Evolutionary conservation across 2,888 invertebrate species (phyloP).

Genomic region (Oligia strigilis): DNA sequence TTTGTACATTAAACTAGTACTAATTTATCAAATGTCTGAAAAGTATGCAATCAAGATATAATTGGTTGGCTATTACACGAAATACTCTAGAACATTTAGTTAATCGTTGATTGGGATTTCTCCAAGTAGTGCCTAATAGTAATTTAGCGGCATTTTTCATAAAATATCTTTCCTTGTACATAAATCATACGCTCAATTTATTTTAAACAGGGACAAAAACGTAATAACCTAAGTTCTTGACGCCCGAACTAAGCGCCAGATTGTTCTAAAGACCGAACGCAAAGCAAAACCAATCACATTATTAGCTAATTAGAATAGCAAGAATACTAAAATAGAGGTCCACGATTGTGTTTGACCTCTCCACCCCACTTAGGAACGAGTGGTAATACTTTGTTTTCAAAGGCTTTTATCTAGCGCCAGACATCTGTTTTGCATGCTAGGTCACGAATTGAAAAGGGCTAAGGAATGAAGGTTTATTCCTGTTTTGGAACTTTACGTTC

Average conservation of each 20-base stretch:
- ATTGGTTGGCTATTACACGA: slow-evolving; percentile 45
- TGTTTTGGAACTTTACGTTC: slow-evolving; percentile 71
- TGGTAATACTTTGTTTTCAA: slow-evolving; percentile 69
- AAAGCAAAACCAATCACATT: slow-evolving; percentile 50
- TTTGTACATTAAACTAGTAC: slow-evolving; percentile 50
- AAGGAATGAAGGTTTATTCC: slow-evolving; percentile 71
- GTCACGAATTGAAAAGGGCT: slow-evolving; percentile 79
- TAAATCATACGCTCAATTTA: slow-evolving; percentile 28
- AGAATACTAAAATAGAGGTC: slow-evolving; percentile 54
- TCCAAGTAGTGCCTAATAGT: slow-evolving; percentile 32
- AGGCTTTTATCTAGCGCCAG: slow-evolving; percentile 67
- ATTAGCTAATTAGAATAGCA: slow-evolving; percentile 60
- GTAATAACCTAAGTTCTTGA: slow-evolving; percentile 22
- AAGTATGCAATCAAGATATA: slow-evolving; percentile 52
- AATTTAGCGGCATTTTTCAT: slow-evolving; percentile 9
- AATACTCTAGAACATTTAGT: slow-evolving; percentile 19
- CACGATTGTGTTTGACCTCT: slow-evolving; percentile 63
- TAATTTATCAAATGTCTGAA: slow-evolving; percentile 57
- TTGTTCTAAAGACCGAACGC: slow-evolving; percentile 33
- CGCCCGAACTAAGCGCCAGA: slow-evolving; percentile 12
- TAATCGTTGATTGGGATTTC: slow-evolving; percentile 37
- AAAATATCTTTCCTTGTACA: slow-evolving; percentile 17
- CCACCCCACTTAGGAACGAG: slow-evolving; percentile 64
- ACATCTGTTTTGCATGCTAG: slow-evolving; percentile 76
- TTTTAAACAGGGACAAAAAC: slow-evolving; percentile 26